Evolutionary conservation across 1,140 invertebrate species (phyloP).

Genomic region (Philopotamus ludificatus): DNA sequence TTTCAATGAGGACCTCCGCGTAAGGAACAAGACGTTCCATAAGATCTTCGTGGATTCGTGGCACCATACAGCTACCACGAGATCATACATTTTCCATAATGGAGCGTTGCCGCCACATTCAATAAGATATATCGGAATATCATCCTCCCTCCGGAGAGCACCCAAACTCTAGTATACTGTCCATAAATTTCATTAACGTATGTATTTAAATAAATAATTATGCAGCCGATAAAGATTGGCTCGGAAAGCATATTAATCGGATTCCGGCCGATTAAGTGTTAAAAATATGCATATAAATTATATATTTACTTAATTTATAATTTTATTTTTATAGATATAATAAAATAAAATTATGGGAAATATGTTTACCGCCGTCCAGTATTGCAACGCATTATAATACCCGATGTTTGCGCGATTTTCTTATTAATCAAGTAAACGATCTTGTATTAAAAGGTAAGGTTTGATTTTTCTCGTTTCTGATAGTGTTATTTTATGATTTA

Average conservation of each 20-base stretch:
- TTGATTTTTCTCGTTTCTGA: not conserved
- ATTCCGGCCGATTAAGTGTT: too few species aligned
- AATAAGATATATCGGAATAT: too few species aligned
- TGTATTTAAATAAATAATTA: not conserved
- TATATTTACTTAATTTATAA: not conserved
- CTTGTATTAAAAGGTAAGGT: conserved; percentile 53
- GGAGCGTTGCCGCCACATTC: too few species aligned
- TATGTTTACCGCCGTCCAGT: conserved; percentile 49
- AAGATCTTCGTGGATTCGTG: too few species aligned
- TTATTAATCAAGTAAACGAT: conserved; percentile 53
- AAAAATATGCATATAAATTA: not conserved
- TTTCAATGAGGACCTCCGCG: too few species aligned
- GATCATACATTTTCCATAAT: too few species aligned
- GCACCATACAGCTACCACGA: too few species aligned
- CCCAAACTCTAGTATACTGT: too few species aligned
- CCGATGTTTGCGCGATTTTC: conserved; percentile 48
- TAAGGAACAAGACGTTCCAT: too few species aligned
- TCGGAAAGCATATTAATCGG: not conserved
- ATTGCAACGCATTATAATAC: conserved; percentile 53
- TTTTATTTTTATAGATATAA: conserved; percentile 45
- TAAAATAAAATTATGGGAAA: conserved; percentile 51
- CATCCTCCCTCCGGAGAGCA: too few species aligned
- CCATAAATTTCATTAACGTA: too few species aligned
- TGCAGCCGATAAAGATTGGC: not conserved
- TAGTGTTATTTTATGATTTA: not conserved